Base-by-base conservation (phyloP, 1,140 invertebrate genomes). In the Oscheius sp. region DNA sequence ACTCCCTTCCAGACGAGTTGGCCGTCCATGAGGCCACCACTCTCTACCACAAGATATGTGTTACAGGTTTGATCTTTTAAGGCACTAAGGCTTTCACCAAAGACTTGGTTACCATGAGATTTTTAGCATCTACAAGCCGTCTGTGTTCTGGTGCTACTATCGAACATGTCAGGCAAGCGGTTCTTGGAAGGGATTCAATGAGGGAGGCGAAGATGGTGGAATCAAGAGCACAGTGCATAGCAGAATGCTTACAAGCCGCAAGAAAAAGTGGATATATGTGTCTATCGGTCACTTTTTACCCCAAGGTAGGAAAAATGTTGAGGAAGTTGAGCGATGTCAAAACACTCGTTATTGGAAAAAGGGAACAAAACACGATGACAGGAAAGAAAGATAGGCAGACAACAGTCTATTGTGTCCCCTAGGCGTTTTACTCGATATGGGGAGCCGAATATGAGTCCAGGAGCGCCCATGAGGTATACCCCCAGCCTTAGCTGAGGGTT, bases 21-120 rank as follows among this genome's bases (percentile, higher is more conserved):
- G 49, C 15, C 15, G 49, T 55, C 7, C 49, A 55, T 23, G 49
- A 55, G 49, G 15, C 49, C 7, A 55, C 49, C 7, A 55, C 49
- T 55, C 49, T 55, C 7, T 55, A 55, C 49, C 28, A 15, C 7
- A 55, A 55, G 49, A 55, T 55, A 26, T 55, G 49, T 55, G 49
- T 55, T 23, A 7, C 49, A 7, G 49, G 49, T 55, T 55, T 55
- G 15, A 7, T 13, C 4, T 55, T 55, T 55, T 26, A 4, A 55
- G 28, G n/a, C 10, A 7, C 23, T 7, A 4, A 23, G 28, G 23
- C 7, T 13, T 4, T 55, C 15, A 13, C 28, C 49, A 55, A 26
- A 55, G 49, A 55, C 7, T 20, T 26, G 49, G 49, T 26, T 4
- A 13, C 49, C 7, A 55, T n/a, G n/a, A n/a, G n/a, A n/a, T n/a